phyloP scores from a whole-genome alignment of 2,888 invertebrate genomes.

The Drosophila fungiperda region DNA sequence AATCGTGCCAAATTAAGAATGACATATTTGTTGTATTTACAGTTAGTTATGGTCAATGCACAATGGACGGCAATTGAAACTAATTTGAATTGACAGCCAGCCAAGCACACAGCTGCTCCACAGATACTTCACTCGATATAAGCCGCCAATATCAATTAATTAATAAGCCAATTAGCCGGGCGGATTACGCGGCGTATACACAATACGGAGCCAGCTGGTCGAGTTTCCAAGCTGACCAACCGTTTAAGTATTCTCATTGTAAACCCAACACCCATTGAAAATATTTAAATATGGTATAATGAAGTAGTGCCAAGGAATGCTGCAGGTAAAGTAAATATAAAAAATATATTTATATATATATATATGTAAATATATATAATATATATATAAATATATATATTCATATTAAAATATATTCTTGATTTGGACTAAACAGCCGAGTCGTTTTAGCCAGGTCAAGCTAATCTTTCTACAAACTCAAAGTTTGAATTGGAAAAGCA shows the following conservation, averaged over 20 bases:
- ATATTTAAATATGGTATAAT: not conserved
- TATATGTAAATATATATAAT: too few relatives aligned
- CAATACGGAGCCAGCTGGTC: conserved; percentile 28
- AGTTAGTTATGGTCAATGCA: conserved; percentile 36
- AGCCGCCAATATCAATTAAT: conserved; percentile 65
- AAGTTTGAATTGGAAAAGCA: not conserved
- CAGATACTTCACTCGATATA: conserved; percentile 37
- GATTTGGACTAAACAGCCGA: not conserved
- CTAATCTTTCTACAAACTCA: not conserved
- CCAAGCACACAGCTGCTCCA: conserved; percentile 26
- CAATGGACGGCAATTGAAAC: conserved; percentile 23
- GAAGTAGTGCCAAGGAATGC: not conserved
- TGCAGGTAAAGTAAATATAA: not conserved
- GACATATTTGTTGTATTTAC: conserved; percentile 11
- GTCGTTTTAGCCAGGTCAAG: not conserved
- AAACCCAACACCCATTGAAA: not conserved
- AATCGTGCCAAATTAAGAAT: conserved; percentile 45
- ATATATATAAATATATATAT: too few relatives aligned
- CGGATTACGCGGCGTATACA: conserved; percentile 59
- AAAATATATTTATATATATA: not conserved
- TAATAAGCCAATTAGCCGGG: conserved; percentile 60
- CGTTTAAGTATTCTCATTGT: conserved; percentile 2
- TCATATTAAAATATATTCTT: not conserved
- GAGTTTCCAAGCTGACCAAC: conserved; percentile 27
- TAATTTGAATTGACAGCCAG: conserved; percentile 53